Evolutionary conservation across 1,140 invertebrate genomes (phyloP).

Genomic region (Calephelis nemesis): DNA sequence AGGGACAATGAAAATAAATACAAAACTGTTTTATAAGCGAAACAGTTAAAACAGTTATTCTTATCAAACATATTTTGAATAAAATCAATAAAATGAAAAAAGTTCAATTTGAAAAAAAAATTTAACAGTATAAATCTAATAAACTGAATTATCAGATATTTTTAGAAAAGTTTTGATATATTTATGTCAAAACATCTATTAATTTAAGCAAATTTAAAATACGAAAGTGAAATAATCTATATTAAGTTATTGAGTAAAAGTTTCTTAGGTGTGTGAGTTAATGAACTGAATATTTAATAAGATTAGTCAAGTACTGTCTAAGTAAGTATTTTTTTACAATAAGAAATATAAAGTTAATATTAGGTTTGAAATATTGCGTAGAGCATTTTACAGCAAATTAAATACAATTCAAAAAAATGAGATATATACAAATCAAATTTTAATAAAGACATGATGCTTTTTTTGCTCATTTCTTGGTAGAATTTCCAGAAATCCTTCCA

Average conservation of each 20-base stretch:
- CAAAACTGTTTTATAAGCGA: background rate
- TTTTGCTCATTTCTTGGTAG: too few species aligned
- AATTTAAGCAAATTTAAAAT: constrained; percentile 7
- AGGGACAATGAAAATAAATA: background rate
- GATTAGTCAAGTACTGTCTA: too few species aligned
- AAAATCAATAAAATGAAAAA: too few species aligned
- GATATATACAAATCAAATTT: background rate
- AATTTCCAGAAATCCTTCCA: background rate
- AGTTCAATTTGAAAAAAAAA: too few species aligned
- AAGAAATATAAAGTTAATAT: background rate
- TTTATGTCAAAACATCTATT: constrained; percentile 1
- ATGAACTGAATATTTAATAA: background rate
- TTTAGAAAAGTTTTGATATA: background rate
- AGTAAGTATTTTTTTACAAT: too few species aligned
- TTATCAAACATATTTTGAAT: too few species aligned
- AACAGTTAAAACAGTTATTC: too few species aligned
- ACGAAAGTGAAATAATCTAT: background rate
- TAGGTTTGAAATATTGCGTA: background rate
- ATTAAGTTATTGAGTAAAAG: too few species aligned
- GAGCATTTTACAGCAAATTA: background rate
- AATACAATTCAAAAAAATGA: background rate
- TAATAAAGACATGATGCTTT: too few species aligned
- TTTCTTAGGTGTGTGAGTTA: background rate
- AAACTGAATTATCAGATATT: background rate
- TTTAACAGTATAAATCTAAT: too few species aligned